Evolutionary conservation across 2,113 vertebrate genomes (phyloP).

Genomic region (Pteronura brasiliensis): DNA sequence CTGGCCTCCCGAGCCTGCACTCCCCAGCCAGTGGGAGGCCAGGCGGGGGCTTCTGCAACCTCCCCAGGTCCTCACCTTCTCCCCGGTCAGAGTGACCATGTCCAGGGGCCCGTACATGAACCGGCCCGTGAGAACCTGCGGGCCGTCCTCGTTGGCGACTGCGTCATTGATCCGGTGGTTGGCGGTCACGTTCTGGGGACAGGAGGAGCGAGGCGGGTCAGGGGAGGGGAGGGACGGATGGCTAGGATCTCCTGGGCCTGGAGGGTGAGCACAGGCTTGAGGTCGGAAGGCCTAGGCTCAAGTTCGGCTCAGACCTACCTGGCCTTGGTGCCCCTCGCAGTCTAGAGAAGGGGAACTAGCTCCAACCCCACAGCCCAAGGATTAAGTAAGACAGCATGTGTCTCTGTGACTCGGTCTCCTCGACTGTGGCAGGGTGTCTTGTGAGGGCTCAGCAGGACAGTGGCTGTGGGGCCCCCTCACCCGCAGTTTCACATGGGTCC

Average conservation of each 20-base stretch:
- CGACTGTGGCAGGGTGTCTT: not conserved
- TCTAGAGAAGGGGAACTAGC: not conserved
- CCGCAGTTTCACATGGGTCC: conserved; percentile 95
- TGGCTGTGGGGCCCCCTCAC: conserved; percentile 68
- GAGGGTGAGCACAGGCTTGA: not conserved
- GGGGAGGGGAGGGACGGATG: not conserved
- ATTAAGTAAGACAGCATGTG: rapidly evolving
- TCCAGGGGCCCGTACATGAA: conserved; percentile 99
- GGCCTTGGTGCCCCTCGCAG: not conserved
- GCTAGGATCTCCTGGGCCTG: not conserved
- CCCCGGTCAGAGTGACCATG: conserved; percentile 98
- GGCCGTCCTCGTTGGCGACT: conserved; percentile 92
- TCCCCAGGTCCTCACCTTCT: conserved; percentile 88
- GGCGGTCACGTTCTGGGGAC: conserved; percentile 93
- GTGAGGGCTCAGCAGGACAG: rapidly evolving
- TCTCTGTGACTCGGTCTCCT: not conserved
- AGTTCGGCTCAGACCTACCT: not conserved
- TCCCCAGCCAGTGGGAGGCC: not conserved
- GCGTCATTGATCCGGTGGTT: conserved; percentile 96
- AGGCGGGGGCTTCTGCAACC: rapidly evolving
- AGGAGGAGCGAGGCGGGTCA: not conserved
- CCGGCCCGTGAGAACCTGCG: conserved; percentile 90
- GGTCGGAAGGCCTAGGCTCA: not conserved
- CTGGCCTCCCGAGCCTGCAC: rapidly evolving
- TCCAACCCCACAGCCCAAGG: not conserved